These are phyloP conservation scores for Tadarida brasiliensis DNA, from an alignment of 2,797 vertebrate species.

Conservation along the genomic window DNA sequence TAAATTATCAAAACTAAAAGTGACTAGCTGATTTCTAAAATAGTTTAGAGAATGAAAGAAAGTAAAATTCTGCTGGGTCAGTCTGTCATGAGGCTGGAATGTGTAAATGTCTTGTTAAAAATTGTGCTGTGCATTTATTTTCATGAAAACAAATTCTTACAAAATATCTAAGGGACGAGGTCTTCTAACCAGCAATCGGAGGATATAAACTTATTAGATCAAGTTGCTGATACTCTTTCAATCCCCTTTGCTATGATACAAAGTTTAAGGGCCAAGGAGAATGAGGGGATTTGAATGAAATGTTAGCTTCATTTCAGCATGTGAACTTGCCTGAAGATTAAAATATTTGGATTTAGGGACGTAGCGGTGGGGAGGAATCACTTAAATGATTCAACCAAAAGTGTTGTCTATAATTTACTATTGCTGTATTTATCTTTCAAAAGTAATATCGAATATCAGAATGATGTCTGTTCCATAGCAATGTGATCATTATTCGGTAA, in stretches of 20 bases:
- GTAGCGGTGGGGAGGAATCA: background rate
- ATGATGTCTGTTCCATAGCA: constrained; percentile 21
- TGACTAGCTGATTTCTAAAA: constrained; percentile 71
- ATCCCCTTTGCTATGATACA: background rate
- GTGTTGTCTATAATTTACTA: constrained; percentile 49
- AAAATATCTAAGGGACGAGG: background rate
- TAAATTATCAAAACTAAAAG: constrained; percentile 36
- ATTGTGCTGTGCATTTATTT: constrained; percentile 30
- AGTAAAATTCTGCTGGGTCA: constrained; percentile 68
- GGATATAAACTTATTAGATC: background rate
- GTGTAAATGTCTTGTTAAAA: constrained; percentile 64
- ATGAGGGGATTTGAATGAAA: constrained; percentile 42
- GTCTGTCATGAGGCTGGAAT: constrained; percentile 36
- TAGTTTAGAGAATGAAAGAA: constrained; percentile 64
- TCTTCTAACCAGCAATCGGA: background rate
- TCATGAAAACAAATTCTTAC: constrained; percentile 44
- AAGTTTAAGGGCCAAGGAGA: background rate
- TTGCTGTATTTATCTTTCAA: constrained; percentile 66
- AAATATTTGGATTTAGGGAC: background rate
- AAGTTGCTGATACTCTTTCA: background rate
- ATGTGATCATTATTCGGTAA: constrained; percentile 76
- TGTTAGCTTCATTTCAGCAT: background rate
- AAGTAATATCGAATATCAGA: constrained; percentile 63
- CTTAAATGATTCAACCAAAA: constrained; percentile 63
- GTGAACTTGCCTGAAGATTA: background rate